These are phyloP conservation scores for Gymnodraco acuticeps DNA, from an alignment of 2,797 vertebrate species.

Conservation along the genomic window DNA sequence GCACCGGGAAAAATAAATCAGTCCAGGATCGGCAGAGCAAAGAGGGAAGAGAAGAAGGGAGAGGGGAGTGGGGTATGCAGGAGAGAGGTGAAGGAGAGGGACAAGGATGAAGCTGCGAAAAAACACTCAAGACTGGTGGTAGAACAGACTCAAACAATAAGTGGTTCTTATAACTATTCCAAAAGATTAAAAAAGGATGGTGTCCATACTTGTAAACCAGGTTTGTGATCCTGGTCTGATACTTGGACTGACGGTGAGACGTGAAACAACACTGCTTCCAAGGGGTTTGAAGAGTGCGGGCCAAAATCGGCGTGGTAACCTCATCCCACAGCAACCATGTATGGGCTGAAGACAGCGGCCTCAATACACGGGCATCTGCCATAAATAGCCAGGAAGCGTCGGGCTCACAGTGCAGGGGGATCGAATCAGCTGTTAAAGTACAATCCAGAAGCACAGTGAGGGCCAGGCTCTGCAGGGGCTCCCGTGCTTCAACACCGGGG, in stretches of 20 bases:
- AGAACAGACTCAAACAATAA: conserved; percentile 17
- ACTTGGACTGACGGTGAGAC: conserved; percentile 46
- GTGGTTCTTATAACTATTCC: conserved; percentile 40
- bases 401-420: conserved; percentile 51
- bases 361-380: conserved; percentile 78
- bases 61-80: conserved; percentile 47
- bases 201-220: conserved; percentile 41
- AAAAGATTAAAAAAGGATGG: conserved; percentile 23
- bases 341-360: conserved; percentile 82
- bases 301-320: conserved; percentile 77
- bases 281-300: conserved; percentile 47
- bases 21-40: conserved; percentile 51
- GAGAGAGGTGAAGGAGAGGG: conserved; percentile 30
- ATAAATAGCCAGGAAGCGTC: conserved; percentile 84
- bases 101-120: conserved; percentile 19
- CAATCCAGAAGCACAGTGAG: conserved; percentile 43
- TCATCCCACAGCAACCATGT: conserved; percentile 85
- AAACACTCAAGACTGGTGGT: background rate
- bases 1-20: conserved; percentile 69
- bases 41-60: conserved; percentile 45
- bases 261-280: conserved; percentile 52
- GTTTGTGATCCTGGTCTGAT: conserved; percentile 38
- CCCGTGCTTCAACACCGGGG: conserved; percentile 21
- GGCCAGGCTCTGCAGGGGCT: conserved; percentile 21
- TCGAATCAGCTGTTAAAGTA: conserved; percentile 78